A percentile compares a stretch with the other conserved stretches of the same genome.
Evolutionary conservation across 2,888 invertebrate genomes (phyloP).

Genomic region (Caenorhabditis zanzibari): DNA sequence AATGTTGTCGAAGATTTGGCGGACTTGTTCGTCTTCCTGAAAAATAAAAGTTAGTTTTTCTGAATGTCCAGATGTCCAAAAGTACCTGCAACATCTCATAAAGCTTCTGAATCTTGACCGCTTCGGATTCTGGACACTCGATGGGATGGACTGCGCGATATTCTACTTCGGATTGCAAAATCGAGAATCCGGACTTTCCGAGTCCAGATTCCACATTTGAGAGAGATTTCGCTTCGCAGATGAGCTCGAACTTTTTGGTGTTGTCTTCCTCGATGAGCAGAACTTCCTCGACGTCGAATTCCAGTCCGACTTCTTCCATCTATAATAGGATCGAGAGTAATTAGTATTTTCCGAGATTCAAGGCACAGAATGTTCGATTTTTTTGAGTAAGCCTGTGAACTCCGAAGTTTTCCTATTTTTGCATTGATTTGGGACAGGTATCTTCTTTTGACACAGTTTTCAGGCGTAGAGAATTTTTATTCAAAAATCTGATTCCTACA

Average conservation of each 20-base stretch:
- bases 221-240: constrained; percentile 72
- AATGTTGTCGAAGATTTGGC: constrained; percentile 72
- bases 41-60: not conserved
- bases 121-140: constrained; percentile 63
- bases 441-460: too few species aligned
- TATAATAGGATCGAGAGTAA: constrained; percentile 30
- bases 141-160: constrained; percentile 73
- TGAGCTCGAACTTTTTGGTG: constrained; percentile 72
- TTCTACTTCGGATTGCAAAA: constrained; percentile 71
- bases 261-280: constrained; percentile 68
- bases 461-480: too few species aligned
- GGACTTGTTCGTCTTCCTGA: constrained; percentile 70
- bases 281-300: constrained; percentile 80
- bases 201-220: constrained; percentile 68
- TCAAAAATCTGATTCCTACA: too few species aligned
- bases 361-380: too few species aligned
- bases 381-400: too few species aligned
- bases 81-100: constrained; percentile 70
- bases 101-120: constrained; percentile 68
- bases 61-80: too few species aligned
- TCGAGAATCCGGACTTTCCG: constrained; percentile 62
- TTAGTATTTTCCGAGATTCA: too few species aligned
- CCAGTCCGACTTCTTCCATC: constrained; percentile 80
- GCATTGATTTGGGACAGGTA: too few species aligned
- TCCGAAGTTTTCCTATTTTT: too few species aligned